phyloP scores from a whole-genome alignment of 2,797 vertebrate species.

The Chloroceryle amazona region DNA sequence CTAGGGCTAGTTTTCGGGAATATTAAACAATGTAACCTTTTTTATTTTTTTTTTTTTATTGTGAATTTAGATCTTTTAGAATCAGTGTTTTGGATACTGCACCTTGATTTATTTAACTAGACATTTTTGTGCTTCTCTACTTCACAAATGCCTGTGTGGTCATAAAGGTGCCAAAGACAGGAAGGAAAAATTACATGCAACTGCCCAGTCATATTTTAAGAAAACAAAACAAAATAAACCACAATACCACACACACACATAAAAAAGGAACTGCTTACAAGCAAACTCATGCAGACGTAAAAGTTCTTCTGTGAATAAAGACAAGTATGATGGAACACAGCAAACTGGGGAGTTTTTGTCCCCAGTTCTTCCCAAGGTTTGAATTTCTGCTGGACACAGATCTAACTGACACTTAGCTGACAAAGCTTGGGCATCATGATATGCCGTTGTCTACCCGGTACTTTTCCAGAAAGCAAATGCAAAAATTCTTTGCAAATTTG shows the following conservation, averaged over 20 bases:
- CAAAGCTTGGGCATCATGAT: not conserved
- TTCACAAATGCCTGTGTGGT: not conserved
- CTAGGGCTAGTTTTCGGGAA: not conserved
- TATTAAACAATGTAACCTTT: not conserved
- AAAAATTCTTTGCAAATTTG: no score
- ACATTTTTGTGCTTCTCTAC: not conserved
- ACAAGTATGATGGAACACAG: not conserved
- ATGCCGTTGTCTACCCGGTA: not conserved
- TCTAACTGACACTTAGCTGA: not conserved
- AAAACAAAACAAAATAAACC: not conserved
- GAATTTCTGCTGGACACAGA: not conserved
- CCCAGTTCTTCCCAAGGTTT: not conserved
- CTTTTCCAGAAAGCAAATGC: not conserved
- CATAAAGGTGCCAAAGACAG: conserved; percentile 1
- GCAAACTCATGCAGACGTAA: not conserved
- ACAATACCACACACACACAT: not conserved
- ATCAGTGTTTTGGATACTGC: not conserved
- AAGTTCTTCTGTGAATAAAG: not conserved
- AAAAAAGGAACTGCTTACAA: not conserved
- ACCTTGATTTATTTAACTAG: not conserved
- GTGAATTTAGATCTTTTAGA: not conserved
- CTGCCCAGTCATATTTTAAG: not conserved
- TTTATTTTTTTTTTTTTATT: not conserved
- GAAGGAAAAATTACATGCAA: not conserved
- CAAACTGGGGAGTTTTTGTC: not conserved